Percentiles rank a stretch among this genome's conserved stretches.
phyloP scores from a whole-genome alignment of 1,140 invertebrate genomes.

The Charaxes varanes region DNA sequence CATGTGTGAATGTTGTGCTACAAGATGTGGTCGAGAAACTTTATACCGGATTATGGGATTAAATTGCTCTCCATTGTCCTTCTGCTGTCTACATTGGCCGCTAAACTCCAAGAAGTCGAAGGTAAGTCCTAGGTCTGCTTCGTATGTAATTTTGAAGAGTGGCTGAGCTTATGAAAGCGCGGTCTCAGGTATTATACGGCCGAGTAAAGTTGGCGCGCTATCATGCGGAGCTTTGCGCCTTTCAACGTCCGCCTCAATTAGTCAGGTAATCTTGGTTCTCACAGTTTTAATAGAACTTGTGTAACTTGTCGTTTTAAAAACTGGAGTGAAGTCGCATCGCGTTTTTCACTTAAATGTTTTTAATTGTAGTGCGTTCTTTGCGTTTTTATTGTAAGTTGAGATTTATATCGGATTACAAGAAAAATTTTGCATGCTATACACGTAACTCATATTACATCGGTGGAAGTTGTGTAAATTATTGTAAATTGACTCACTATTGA shows the following conservation, averaged over 20 bases:
- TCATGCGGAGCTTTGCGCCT: conserved; percentile 33
- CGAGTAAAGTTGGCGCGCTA: conserved; percentile 34
- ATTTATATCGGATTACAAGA: background rate
- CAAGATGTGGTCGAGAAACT: conserved; percentile 73
- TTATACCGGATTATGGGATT: conserved; percentile 73
- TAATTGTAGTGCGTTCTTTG: conserved; percentile 51
- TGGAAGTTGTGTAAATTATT: no score
- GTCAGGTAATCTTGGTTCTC: conserved; percentile 62
- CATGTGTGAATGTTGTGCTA: conserved; percentile 71
- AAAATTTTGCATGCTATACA: conserved; percentile 1
- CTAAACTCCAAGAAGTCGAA: conserved; percentile 56
- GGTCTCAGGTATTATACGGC: conserved; percentile 33
- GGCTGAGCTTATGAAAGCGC: conserved; percentile 67
- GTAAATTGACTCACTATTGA: no score
- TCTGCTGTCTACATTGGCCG: conserved; percentile 43
- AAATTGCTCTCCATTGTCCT: conserved; percentile 50
- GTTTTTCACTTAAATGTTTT: conserved; percentile 53
- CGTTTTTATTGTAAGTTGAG: conserved; percentile 9
- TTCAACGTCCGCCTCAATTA: conserved; percentile 25
- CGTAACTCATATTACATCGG: no score
- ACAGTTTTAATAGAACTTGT: conserved; percentile 63
- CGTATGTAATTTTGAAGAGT: conserved; percentile 32
- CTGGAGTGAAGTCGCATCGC: conserved; percentile 67
- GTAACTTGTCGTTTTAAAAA: conserved; percentile 69
- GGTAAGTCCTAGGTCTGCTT: conserved; percentile 44